Base-by-base conservation (phyloP, 2,888 invertebrate genomes). In the Leptopilina myrica region DNA sequence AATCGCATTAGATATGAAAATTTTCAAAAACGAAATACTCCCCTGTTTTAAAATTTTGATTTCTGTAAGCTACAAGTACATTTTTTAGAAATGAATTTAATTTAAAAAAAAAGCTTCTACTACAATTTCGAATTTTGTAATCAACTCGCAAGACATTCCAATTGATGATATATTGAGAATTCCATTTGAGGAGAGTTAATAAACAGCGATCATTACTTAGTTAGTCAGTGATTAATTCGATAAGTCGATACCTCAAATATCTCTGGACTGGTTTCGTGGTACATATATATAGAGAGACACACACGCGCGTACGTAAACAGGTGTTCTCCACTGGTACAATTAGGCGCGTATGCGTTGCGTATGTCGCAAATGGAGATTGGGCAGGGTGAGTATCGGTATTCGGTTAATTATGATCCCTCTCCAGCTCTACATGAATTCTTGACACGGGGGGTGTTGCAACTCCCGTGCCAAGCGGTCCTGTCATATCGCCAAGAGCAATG, bases 401-500 rank as follows among this genome's bases (percentile, higher is more conserved):
- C 87, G 89, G 90, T 90, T 91, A 91, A 91, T 91, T 91, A 91
- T 91, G 90, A 89, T 90, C 89, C 90, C 89, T 88, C 88, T 89
- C 88, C 88, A 89, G 88, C 85, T 85, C 86, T 86, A 87, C 89
- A 89, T 90, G 91, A 91, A 91, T 91, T 91, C 91, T 90, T 91
- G 91, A 90, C 91, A 88, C 91, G 86, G 88, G 90, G 90, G 89
- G 90, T 89, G 90, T 90, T 90, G 88, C 87, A 85, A 87, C 87
- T 87, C 88, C 88, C 90, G 87, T 90, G 90, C 90, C 91, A 83
- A 83, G 90, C 91, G 91, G 87, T 90, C 88, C 88, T 90, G 90
- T 90, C 91, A 90, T 91, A 91, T 90, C 89, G 87, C 88, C 86
- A 86, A 86, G 81, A 89, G 88, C 89, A 89, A 90, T 89, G 87